phyloP scores from a whole-genome alignment of 2,113 vertebrate genomes.

The Dipodomys merriami region DNA sequence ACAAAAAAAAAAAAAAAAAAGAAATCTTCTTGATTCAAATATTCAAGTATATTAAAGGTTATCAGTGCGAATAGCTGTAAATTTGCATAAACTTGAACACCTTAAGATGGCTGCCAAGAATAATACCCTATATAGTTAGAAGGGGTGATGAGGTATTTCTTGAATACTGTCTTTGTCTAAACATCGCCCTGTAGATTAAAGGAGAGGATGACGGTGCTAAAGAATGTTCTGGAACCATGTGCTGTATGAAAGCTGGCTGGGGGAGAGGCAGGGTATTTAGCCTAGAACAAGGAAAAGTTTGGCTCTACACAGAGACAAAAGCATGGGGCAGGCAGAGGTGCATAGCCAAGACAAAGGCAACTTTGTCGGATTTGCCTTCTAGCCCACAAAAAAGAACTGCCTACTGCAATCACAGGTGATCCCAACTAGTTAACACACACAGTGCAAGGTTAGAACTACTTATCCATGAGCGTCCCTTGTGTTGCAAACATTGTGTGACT shows the following conservation, averaged over 20 bases:
- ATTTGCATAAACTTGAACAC: constrained; percentile 5
- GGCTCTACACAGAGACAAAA: neutral
- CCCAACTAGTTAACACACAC: neutral
- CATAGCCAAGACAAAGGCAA: constrained; percentile 1
- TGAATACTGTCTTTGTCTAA: constrained; percentile 27
- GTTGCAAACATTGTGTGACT: neutral
- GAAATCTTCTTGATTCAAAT: constrained; percentile 20
- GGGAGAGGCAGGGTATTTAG: neutral
- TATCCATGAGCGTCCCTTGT: neutral
- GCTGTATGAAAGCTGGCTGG: neutral
- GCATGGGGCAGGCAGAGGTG: neutral
- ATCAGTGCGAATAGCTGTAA: neutral
- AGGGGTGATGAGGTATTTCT: neutral
- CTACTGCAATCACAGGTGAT: constrained; percentile 16
- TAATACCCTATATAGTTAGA: neutral
- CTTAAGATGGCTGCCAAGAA: constrained; percentile 25
- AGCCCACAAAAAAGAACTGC: neutral
- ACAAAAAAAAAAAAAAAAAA: neutral
- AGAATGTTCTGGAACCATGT: constrained; percentile 26
- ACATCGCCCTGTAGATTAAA: neutral
- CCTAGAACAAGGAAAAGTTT: constrained; percentile 22
- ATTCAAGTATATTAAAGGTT: constrained; percentile 39
- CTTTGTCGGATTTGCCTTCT: neutral
- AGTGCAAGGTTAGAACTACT: neutral
- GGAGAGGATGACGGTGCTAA: constrained; percentile 16